A percentile compares a stretch with the other conserved stretches of the same genome.
These are phyloP conservation scores for Dendrocincla fuliginosa DNA, from an alignment of 2,797 vertebrate genomes.

Conservation along the genomic window DNA sequence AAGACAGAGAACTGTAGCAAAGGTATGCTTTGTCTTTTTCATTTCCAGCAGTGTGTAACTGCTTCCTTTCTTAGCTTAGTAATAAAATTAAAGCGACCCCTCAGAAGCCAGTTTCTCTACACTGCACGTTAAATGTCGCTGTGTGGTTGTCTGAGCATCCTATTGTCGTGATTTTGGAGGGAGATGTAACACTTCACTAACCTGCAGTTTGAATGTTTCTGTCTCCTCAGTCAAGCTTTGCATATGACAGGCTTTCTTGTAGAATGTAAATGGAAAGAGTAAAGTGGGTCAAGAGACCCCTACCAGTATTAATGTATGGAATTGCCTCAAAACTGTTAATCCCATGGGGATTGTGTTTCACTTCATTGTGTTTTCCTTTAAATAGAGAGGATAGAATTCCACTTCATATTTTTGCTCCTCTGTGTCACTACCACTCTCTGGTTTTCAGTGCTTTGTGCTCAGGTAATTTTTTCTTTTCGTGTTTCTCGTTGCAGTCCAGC, in stretches of 20 bases:
- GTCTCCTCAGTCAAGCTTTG: neutral
- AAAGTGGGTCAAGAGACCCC: neutral
- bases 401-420: neutral
- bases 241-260: neutral
- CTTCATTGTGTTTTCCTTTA: neutral
- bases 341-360: neutral
- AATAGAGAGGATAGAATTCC: neutral
- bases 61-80: neutral
- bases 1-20: neutral
- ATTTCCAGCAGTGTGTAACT: neutral
- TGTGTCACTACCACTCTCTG: neutral
- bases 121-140: neutral
- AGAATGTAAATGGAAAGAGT: neutral
- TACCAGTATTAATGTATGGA: neutral
- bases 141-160: neutral
- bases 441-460: neutral
- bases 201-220: neutral
- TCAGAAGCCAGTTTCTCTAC: neutral
- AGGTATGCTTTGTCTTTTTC: neutral
- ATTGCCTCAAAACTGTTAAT: neutral
- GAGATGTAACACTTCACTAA: neutral
- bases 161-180: neutral
- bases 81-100: neutral
- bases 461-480: neutral
- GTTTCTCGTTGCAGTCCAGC: neutral